Conservation (phyloP, 2,797 vertebrate genomes). For the Scyliorhinus canicula region DNA sequence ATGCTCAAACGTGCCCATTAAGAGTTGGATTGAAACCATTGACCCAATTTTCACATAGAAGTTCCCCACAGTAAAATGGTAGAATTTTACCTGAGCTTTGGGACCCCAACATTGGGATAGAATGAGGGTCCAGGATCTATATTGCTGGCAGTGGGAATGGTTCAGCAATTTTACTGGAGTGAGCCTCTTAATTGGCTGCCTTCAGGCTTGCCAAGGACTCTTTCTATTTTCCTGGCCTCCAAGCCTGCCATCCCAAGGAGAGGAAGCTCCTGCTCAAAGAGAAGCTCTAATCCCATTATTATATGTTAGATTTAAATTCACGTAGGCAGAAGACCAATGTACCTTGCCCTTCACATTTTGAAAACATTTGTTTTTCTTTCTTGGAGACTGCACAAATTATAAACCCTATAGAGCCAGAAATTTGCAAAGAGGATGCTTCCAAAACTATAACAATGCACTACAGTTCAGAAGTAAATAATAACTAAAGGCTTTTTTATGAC, state of each 20-base stretch:
- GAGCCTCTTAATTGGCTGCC: neutral
- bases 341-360: neutral
- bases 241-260: neutral
- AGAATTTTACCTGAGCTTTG: neutral
- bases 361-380: neutral
- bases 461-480: neutral
- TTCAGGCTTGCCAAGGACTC: too few relatives aligned
- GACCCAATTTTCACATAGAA: neutral
- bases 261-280: neutral
- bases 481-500: neutral
- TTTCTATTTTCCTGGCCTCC: too few relatives aligned
- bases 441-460: neutral
- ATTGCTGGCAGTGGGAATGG: neutral
- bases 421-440: neutral
- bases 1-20: neutral
- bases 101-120: neutral
- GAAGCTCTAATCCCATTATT: neutral
- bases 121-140: neutral
- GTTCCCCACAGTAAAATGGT: neutral
- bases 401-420: neutral
- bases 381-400: neutral
- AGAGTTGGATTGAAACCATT: neutral
- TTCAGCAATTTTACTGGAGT: neutral
- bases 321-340: neutral
- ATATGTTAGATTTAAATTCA: neutral